Base-by-base conservation (phyloP, 2,113 vertebrate genomes). In the Eolophus roseicapilla region DNA sequence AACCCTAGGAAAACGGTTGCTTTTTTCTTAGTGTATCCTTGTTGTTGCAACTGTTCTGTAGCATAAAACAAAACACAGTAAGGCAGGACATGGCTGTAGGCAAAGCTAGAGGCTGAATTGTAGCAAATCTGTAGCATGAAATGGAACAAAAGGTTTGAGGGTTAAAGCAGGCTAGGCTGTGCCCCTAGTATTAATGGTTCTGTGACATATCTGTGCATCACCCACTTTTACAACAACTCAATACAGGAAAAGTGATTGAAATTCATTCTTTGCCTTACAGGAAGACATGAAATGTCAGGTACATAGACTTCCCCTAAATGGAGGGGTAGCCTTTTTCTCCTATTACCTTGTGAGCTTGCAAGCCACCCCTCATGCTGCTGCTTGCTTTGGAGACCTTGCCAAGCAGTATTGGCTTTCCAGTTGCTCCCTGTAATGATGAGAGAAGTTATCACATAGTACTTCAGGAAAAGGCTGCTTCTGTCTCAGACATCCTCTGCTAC, bases 401-500 rank as follows among this genome's bases (percentile, higher is more conserved):
- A 50, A 64, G 29, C 46, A 70, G 13, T n/a, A 3, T 6, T 52
- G 44, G 19, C 15, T 78, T 82, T 74, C 11, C 19, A 12, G 28
- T 64, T 81, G 39, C 17, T 89, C 18, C 23, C 13, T 43, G 5
- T 90, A 44, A 8, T 44, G 17, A 44, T 44, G 44, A 33, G 55
- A 41, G 41, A 43, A 68, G 17, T 80, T 44, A 25, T 6, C 19
- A 18, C 9, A 2, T 9, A 8, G 17, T 70, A 9, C 19, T 74
- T 37, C 10, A 43, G 31, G 14, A 64, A 20, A 9, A 41, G 17
- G 55, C 49, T 55, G 8, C 17, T 81, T 77, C 10, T 16, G 3
- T 60, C 9, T 52, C 9, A 5, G 17, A 24, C 1, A 4, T 4
- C 31, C 7, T 35, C 7, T 0, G 1, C 53, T 57, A 33, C 18